Percentiles rank a stretch among this genome's conserved stretches.
These are phyloP conservation scores for Plemyria rubiginata DNA, from an alignment of 2,888 invertebrate species.

Conservation along the genomic window DNA sequence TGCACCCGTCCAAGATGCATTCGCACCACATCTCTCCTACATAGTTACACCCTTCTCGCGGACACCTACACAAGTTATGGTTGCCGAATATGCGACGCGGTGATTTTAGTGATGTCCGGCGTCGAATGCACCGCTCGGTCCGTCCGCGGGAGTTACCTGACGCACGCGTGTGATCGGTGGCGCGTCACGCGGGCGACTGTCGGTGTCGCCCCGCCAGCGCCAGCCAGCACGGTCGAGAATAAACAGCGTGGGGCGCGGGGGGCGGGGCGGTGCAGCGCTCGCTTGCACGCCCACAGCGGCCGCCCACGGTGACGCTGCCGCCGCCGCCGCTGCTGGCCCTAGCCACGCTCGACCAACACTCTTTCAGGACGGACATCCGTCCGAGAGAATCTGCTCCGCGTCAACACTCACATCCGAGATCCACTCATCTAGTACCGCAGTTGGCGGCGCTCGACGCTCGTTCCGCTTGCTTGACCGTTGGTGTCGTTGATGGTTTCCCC, in stretches of 20 bases:
- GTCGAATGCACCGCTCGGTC: conserved; percentile 76
- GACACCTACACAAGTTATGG: conserved; percentile 43
- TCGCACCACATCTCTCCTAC: conserved; percentile 65
- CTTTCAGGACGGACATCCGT: conserved; percentile 32
- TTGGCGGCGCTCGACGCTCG: not conserved
- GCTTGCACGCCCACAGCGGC: conserved; percentile 81
- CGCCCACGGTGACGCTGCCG: conserved; percentile 64
- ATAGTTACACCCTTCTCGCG: conserved; percentile 67
- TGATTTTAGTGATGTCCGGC: conserved; percentile 69
- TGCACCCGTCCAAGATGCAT: conserved; percentile 80
- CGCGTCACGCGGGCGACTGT: conserved; percentile 83
- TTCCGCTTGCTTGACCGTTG: conserved; percentile 3
- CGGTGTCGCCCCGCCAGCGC: conserved; percentile 64
- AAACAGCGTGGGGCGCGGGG: conserved; percentile 75
- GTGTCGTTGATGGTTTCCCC: not conserved
- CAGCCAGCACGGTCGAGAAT: conserved; percentile 72
- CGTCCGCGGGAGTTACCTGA: conserved; percentile 66
- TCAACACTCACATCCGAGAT: not conserved
- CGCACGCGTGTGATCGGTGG: conserved; percentile 71
- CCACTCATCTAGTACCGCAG: not conserved
- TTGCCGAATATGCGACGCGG: conserved; percentile 51
- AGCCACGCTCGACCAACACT: conserved; percentile 5
- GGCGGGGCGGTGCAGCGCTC: conserved; percentile 71
- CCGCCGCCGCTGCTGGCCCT: conserved; percentile 48
- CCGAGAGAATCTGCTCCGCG: conserved; percentile 10